These are phyloP conservation scores for Hydrochoerus hydrochaeris DNA, from an alignment of 2,113 vertebrate species.

Conservation along the genomic window DNA sequence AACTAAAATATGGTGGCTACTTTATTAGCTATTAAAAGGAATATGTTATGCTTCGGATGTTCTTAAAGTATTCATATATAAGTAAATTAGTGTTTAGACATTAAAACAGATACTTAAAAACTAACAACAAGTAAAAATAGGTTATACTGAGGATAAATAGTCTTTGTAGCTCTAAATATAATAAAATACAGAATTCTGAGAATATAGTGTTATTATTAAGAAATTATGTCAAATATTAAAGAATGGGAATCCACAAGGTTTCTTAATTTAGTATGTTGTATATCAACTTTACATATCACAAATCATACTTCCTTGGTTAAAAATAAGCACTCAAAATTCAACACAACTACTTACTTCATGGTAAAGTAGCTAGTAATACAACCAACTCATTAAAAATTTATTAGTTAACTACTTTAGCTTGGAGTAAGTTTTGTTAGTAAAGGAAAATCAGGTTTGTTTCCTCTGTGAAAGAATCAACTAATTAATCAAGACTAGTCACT, in stretches of 20 bases:
- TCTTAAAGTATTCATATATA: constrained; percentile 19
- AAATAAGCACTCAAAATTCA: constrained; percentile 35
- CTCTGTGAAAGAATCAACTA: background rate
- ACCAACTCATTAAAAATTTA: background rate
- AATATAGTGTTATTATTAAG: background rate
- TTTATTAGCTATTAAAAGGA: constrained; percentile 63
- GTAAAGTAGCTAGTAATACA: background rate
- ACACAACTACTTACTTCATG: background rate
- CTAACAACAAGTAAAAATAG: constrained; percentile 47
- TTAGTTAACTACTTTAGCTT: background rate
- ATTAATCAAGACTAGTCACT: background rate
- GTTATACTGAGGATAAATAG: background rate
- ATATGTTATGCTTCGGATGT: constrained; percentile 48
- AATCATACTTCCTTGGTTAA: background rate
- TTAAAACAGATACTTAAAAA: constrained; percentile 54
- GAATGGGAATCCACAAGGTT: background rate
- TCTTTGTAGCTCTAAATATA: background rate
- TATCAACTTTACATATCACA: constrained; percentile 5
- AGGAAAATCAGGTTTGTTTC: background rate
- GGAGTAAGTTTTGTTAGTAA: background rate
- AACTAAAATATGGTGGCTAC: constrained; percentile 48
- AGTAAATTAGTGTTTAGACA: constrained; percentile 43
- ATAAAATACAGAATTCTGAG: background rate
- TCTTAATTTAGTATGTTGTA: background rate
- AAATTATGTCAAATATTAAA: background rate